These are phyloP conservation scores for Campoletis sonorensis DNA, from an alignment of 1,140 invertebrate genomes.

Conservation along the genomic window DNA sequence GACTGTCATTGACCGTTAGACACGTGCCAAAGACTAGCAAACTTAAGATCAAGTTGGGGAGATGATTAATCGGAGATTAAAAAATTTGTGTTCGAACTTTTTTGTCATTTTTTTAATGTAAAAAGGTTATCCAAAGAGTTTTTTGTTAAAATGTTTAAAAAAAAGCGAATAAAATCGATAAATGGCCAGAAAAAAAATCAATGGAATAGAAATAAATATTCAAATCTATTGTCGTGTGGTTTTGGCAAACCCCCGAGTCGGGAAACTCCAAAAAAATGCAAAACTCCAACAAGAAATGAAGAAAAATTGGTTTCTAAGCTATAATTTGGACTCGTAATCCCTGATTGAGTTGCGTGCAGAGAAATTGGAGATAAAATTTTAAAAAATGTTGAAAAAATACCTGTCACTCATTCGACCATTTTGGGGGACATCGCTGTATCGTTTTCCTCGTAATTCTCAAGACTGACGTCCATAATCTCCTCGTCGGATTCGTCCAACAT, in stretches of 20 bases:
- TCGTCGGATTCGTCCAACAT: conserved; percentile 83
- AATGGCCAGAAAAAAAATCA: background rate
- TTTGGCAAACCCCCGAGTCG: background rate
- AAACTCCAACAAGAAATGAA: too few relatives aligned
- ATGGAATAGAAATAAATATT: background rate
- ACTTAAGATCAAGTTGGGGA: conserved; percentile 81
- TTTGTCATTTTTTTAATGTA: background rate
- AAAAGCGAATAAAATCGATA: background rate
- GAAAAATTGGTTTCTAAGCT: too few relatives aligned
- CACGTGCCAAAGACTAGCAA: conserved; percentile 94
- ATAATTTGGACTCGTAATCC: too few relatives aligned
- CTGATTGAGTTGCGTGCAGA: too few relatives aligned
- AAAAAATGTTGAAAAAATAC: background rate
- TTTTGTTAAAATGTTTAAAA: too few relatives aligned
- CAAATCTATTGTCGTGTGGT: background rate
- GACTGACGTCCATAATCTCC: conserved; percentile 79
- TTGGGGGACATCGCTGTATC: conserved; percentile 64
- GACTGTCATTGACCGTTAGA: conserved; percentile 95
- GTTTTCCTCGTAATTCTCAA: conserved; percentile 76
- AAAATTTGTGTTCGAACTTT: too few relatives aligned
- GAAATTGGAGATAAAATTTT: too few relatives aligned
- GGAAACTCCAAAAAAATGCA: too few relatives aligned
- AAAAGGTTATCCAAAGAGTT: background rate
- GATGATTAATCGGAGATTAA: background rate
- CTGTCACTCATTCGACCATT: conserved; percentile 36